phyloP scores from a whole-genome alignment of 2,888 invertebrate species.

The Agrotis ipsilon region DNA sequence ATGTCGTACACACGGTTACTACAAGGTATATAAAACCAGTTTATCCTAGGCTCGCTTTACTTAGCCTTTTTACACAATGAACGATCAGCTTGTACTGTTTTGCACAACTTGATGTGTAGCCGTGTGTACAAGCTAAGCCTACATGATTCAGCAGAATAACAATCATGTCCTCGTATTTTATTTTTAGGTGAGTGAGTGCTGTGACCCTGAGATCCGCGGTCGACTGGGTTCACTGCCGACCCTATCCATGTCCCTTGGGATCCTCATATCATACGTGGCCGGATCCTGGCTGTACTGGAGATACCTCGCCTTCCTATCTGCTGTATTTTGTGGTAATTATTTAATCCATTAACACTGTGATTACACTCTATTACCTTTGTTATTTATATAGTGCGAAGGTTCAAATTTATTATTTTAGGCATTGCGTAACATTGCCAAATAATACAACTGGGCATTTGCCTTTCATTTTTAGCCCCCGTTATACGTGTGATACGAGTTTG shows the following conservation, averaged over 20 bases:
- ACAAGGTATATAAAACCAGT: too few species aligned
- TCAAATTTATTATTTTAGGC: not conserved
- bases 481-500: too few species aligned
- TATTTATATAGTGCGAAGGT: not conserved
- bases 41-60: too few species aligned
- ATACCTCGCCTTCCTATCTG: slow-evolving; percentile 90
- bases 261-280: slow-evolving; percentile 91
- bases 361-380: not conserved
- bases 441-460: not conserved
- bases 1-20: too few species aligned
- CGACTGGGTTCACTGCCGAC: slow-evolving; percentile 92
- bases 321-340: slow-evolving; percentile 84
- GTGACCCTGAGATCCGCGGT: slow-evolving; percentile 92
- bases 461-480: not conserved
- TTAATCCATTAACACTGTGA: not conserved
- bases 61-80: too few species aligned
- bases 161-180: not conserved
- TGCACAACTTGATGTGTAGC: too few species aligned
- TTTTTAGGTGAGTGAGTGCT: slow-evolving; percentile 92
- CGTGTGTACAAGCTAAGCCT: too few species aligned
- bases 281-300: slow-evolving; percentile 92
- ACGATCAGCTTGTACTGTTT: too few species aligned
- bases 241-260: slow-evolving; percentile 92
- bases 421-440: not conserved
- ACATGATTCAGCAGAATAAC: not conserved